Evolutionary conservation across 2,888 invertebrate species (phyloP).

Genomic region (Caenorhabditis panamensis): DNA sequence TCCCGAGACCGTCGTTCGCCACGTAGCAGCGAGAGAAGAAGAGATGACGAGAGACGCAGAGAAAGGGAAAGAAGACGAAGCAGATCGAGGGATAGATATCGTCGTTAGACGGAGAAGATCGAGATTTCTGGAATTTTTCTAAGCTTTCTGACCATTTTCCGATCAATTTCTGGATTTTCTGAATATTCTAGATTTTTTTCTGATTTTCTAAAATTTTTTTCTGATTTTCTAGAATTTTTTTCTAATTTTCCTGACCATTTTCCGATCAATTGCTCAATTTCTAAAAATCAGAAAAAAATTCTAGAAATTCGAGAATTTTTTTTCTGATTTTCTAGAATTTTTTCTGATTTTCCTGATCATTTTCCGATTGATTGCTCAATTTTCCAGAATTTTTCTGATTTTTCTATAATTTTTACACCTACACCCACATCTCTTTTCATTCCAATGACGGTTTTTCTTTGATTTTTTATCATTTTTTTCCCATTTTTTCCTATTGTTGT

Average conservation of each 20-base stretch:
- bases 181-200: too few species aligned
- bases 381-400: not conserved
- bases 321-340: too few species aligned
- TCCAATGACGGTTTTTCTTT: too few species aligned
- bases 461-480: conserved; percentile 16
- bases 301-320: too few species aligned
- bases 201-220: too few species aligned
- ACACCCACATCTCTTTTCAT: too few species aligned
- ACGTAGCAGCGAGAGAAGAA: conserved; percentile 58
- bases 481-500: too few species aligned
- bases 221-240: too few species aligned
- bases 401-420: conserved; percentile 1
- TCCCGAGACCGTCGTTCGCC: conserved; percentile 61
- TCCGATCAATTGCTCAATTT: too few species aligned
- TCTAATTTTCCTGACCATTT: too few species aligned
- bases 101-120: conserved; percentile 17
- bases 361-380: not conserved
- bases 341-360: too few species aligned
- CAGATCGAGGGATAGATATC: conserved; percentile 55
- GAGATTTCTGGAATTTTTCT: not conserved
- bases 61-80: conserved; percentile 57
- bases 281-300: too few species aligned
- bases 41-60: conserved; percentile 55
- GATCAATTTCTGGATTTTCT: not conserved
- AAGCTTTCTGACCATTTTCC: not conserved